A percentile compares a stretch with the other conserved stretches of the same genome.
Evolutionary conservation across 2,797 vertebrate species (phyloP).

Genomic region (Myotis planiceps): DNA sequence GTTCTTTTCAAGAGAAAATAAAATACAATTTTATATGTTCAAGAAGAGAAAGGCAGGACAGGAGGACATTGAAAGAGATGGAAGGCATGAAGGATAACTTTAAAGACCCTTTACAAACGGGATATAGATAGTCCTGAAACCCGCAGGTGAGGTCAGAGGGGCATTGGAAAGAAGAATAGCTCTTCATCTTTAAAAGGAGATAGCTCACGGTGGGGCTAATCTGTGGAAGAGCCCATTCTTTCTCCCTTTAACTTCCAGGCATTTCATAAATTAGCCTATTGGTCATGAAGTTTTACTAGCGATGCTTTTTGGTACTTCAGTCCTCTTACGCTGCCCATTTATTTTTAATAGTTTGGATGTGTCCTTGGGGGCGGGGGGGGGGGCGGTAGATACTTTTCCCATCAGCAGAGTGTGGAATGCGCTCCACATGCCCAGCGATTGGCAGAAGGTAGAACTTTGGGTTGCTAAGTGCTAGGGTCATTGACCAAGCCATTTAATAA

Average conservation of each 20-base stretch:
- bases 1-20: neutral
- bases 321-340: neutral
- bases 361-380: accelerated
- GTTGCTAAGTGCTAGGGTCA: neutral
- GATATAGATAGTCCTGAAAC: neutral
- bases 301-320: neutral
- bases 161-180: neutral
- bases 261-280: neutral
- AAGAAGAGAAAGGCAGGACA: neutral
- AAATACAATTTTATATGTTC: neutral
- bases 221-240: neutral
- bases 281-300: neutral
- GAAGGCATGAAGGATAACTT: neutral
- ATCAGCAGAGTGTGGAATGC: neutral
- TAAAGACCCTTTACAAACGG: neutral
- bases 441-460: neutral
- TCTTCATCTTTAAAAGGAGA: neutral
- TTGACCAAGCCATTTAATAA: neutral
- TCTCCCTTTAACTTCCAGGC: neutral
- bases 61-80: neutral
- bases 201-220: neutral
- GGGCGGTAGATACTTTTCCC: neutral
- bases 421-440: neutral
- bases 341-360: neutral
- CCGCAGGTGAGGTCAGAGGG: neutral